These are phyloP conservation scores for Orthosia incerta DNA, from an alignment of 2,888 invertebrate species.

Conservation along the genomic window DNA sequence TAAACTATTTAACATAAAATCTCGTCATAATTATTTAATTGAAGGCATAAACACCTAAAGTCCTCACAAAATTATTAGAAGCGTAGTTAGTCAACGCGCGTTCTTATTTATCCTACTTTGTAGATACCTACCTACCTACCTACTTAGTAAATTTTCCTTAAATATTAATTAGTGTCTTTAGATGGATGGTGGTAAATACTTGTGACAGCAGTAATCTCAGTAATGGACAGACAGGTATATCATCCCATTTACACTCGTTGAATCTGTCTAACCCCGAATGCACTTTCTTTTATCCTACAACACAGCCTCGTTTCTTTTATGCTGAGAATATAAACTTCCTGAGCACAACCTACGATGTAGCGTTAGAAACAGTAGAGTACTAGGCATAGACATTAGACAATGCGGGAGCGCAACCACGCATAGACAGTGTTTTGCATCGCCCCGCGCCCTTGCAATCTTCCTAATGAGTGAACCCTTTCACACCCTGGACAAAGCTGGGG, in stretches of 20 bases:
- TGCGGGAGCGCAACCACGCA: slow-evolving; percentile 77
- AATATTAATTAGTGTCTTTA: slow-evolving; percentile 1
- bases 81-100: not conserved
- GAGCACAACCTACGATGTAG: slow-evolving; percentile 76
- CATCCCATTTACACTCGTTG: slow-evolving; percentile 77
- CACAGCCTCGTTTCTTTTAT: slow-evolving; percentile 81
- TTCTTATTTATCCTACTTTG: not conserved
- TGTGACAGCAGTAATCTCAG: slow-evolving; percentile 74
- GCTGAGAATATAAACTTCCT: slow-evolving; percentile 83
- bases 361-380: slow-evolving; percentile 80
- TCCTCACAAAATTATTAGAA: not conserved
- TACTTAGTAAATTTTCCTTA: not conserved
- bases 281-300: slow-evolving; percentile 80
- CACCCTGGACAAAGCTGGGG: slow-evolving; percentile 88
- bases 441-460: slow-evolving; percentile 90
- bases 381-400: slow-evolving; percentile 85
- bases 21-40: slow-evolving; percentile 18
- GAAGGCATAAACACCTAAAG: slow-evolving; percentile 9
- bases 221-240: slow-evolving; percentile 76
- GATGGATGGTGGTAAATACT: not conserved
- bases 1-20: slow-evolving; percentile 3
- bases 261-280: slow-evolving; percentile 81
- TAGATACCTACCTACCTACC: not conserved
- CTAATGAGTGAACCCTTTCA: slow-evolving; percentile 91
- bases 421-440: slow-evolving; percentile 84